A percentile compares a stretch with the other conserved stretches of the same genome.
Conservation (phyloP, 2,797 vertebrate species). For the Zonotrichia albicollis region DNA sequence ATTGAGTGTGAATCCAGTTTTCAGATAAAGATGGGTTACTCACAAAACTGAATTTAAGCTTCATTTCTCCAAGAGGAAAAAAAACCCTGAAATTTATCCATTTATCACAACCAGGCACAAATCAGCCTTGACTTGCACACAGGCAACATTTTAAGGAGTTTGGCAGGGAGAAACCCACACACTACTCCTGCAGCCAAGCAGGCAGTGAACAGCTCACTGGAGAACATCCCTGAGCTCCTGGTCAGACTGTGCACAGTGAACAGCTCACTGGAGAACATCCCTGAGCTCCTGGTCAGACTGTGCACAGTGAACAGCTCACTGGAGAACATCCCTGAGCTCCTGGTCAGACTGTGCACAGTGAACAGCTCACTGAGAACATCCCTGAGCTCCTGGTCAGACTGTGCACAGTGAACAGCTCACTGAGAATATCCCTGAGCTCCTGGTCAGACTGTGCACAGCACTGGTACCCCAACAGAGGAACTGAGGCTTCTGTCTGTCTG, state of each 20-base stretch:
- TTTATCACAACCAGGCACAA: not conserved
- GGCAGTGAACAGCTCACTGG: not conserved
- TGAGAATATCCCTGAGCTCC: not conserved
- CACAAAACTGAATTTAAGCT: not conserved
- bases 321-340: not conserved
- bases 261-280: not conserved
- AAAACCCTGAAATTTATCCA: accelerated
- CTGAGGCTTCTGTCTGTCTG: not conserved
- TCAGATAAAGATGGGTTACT: not conserved
- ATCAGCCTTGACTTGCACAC: not conserved
- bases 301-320: not conserved
- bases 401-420: not conserved
- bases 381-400: too few relatives aligned
- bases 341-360: too few relatives aligned
- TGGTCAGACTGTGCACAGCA: not conserved
- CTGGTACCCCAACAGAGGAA: not conserved
- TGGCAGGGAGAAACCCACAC: not conserved
- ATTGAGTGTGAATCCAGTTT: not conserved
- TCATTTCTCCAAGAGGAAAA: not conserved
- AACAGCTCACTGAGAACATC: not conserved
- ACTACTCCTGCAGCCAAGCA: accelerated
- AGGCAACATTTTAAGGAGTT: not conserved
- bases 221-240: not conserved
- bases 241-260: not conserved
- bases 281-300: too few relatives aligned